phyloP scores from a whole-genome alignment of 2,888 invertebrate genomes.

The Megalurothrips usitatus region DNA sequence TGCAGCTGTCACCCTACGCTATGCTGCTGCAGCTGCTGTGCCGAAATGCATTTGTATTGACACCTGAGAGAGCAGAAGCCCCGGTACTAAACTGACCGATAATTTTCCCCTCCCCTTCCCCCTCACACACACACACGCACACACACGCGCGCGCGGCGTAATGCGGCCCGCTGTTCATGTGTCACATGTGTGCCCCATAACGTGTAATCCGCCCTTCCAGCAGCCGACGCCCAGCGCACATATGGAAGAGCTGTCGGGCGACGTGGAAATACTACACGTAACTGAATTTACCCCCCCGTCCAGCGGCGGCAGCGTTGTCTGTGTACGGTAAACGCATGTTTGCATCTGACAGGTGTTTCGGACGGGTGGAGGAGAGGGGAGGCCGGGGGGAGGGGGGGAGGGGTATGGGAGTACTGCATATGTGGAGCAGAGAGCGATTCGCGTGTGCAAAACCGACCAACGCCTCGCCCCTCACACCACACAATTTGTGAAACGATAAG shows the following conservation, averaged over 20 bases:
- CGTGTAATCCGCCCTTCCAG: no score
- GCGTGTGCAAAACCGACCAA: background rate
- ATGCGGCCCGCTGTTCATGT: background rate
- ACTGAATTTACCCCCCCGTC: background rate
- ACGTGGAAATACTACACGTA: background rate
- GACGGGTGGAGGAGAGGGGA: background rate
- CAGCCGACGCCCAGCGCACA: no score
- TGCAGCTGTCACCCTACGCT: no score
- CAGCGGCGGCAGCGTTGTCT: no score
- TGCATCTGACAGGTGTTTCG: background rate
- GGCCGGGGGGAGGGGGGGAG: background rate
- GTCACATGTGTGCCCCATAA: no score
- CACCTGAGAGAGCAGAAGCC: background rate
- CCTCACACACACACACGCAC: background rate
- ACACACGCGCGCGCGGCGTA: background rate
- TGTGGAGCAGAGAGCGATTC: no score
- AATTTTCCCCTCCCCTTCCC: no score
- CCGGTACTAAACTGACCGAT: no score
- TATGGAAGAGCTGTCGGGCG: background rate
- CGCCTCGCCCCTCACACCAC: background rate
- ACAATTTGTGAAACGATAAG: no score
- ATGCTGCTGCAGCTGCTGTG: no score
- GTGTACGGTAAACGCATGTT: background rate
- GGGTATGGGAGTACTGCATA: background rate
- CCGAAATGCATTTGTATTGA: no score